Percentiles rank a stretch among this genome's conserved stretches.
Evolutionary conservation across 1,140 invertebrate species (phyloP).

Genomic region (Pseudomyrmex flavicornis): DNA sequence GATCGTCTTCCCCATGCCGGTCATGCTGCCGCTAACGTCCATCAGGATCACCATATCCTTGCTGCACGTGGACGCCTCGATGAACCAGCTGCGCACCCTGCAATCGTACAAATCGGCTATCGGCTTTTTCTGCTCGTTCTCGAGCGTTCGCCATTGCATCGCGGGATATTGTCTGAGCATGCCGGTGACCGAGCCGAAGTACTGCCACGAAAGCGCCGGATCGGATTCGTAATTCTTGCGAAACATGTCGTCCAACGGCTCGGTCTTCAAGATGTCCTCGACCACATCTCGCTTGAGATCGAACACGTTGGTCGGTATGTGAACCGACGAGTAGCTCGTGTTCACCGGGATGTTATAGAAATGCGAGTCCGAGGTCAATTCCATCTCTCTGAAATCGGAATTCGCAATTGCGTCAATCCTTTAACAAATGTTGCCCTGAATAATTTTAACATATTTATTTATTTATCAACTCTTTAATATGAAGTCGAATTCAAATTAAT

Average conservation of each 20-base stretch:
- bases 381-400: slow-evolving; percentile 82
- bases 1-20: slow-evolving; percentile 92
- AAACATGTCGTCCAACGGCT: slow-evolving; percentile 93
- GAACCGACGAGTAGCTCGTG: slow-evolving; percentile 93
- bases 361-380: slow-evolving; percentile 90
- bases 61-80: slow-evolving; percentile 98
- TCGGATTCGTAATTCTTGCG: slow-evolving; percentile 94
- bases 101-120: slow-evolving; percentile 92
- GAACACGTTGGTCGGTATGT: slow-evolving; percentile 97
- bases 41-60: slow-evolving; percentile 99
- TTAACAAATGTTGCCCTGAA: no score
- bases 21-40: slow-evolving; percentile 99
- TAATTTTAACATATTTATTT: no score
- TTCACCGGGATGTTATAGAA: slow-evolving; percentile 95
- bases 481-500: no score
- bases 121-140: slow-evolving; percentile 78
- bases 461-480: no score
- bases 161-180: slow-evolving; percentile 96
- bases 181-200: slow-evolving; percentile 97
- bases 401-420: neutral
- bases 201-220: slow-evolving; percentile 97
- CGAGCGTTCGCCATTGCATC: slow-evolving; percentile 83
- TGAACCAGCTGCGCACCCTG: slow-evolving; percentile 96
- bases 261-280: slow-evolving; percentile 94
- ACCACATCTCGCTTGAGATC: slow-evolving; percentile 89